Evolutionary conservation across 2,888 invertebrate species (phyloP), one percentile per base, ranked within the genome.

Genomic region (Brachyopa scutellaris): DNA sequence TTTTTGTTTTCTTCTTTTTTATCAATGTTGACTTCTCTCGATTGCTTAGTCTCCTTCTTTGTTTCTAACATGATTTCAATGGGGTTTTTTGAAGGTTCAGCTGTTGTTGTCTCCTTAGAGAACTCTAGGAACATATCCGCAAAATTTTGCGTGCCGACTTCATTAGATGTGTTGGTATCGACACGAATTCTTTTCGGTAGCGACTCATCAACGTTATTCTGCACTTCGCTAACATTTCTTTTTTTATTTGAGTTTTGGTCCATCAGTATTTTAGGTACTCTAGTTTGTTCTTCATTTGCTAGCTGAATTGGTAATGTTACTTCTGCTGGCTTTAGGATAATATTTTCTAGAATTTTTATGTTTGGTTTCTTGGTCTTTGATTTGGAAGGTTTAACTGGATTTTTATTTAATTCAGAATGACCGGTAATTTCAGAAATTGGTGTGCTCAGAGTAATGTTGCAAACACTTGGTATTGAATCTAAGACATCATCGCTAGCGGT

Each of bases 81-180:
- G n/a, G n/a, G n/a, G n/a, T n/a, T n/a, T n/a, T 5, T 2, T 8
- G 51, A 23, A 31, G 53, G 11, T 2, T 17, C 5, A 0, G 7
- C 21, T 6, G 13, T 13, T 29, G 45, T 1, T 2, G 45, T 38
- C 0, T 82, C 64, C 8, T 64, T 59, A 0, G 82, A 82, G 0
- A 72, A 33, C 6, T 72, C 61, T 1, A 64, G 9, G 11, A 82
- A 77, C 47, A 77, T 72, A 6, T 82, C 70, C 70, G 66, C 55
- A 31, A 77, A 82, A 17, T 33, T 72, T 19, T 47, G 77, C 2
- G 80, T 31, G 13, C 23, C 31, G 0, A 33, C 9, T 0, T 19
- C 53, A 1, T 9, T 21, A 6, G 66, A 40, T 4, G 5, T 7
- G 8, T 42, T 36, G 0, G 29, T 21, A 9, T 47, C 15, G 8